A percentile compares a stretch with the other conserved stretches of the same genome.
These are phyloP conservation scores for Otocyon megalotis DNA, from an alignment of 2,113 vertebrate species.

Conservation along the genomic window DNA sequence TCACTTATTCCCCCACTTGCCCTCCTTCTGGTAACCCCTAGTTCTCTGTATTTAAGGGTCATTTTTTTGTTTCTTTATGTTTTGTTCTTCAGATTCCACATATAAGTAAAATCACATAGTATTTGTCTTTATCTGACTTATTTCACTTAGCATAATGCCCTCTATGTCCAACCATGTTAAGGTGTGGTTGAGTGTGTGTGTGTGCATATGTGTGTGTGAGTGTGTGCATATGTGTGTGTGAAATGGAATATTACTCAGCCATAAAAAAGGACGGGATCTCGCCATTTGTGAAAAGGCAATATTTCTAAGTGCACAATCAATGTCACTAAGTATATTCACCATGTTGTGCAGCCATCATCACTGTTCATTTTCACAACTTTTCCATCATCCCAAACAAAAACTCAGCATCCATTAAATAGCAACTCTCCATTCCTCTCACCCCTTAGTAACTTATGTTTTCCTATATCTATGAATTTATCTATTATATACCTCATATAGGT, in stretches of 20 bases:
- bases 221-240: not conserved
- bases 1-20: not conserved
- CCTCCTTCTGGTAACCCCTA: not conserved
- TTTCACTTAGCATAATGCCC: not conserved
- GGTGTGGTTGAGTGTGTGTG: no score
- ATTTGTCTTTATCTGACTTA: not conserved
- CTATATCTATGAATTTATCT: not conserved
- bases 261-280: not conserved
- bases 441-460: not conserved
- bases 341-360: not conserved
- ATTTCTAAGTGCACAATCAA: not conserved
- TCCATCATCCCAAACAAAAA: conserved; percentile 5
- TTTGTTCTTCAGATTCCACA: not conserved
- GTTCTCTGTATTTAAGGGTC: not conserved
- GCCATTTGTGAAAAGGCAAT: not conserved
- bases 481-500: not conserved
- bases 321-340: not conserved
- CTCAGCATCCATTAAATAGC: not conserved
- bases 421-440: not conserved
- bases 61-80: not conserved
- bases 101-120: not conserved
- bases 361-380: not conserved
- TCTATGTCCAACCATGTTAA: not conserved
- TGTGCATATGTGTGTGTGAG: not conserved
- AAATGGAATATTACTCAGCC: not conserved